Conservation (phyloP, 2,113 vertebrate species). For the Brachypodius melanocephalos region DNA sequence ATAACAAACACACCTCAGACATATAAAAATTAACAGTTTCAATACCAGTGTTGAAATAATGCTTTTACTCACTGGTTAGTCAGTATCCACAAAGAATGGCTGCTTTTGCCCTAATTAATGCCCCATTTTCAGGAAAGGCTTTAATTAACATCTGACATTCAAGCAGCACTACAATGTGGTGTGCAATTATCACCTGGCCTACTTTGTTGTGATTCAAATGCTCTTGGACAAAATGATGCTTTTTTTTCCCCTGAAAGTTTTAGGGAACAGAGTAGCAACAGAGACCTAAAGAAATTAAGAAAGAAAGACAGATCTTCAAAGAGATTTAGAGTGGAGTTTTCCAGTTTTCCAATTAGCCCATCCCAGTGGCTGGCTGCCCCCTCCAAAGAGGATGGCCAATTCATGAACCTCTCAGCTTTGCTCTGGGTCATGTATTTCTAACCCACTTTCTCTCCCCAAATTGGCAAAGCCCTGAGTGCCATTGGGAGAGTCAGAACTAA, state of each 20-base stretch:
- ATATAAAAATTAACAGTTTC: neutral
- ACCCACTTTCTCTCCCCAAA: neutral
- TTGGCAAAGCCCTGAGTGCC: neutral
- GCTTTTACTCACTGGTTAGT: neutral
- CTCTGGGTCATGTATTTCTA: neutral
- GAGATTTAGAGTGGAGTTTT: neutral
- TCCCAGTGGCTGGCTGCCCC: neutral
- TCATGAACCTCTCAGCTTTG: neutral
- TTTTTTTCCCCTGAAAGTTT: neutral
- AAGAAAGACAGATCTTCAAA: neutral
- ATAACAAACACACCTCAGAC: neutral
- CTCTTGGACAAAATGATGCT: neutral
- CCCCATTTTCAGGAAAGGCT: neutral
- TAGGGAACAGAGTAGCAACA: neutral
- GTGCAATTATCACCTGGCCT: constrained; percentile 49
- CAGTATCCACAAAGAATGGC: neutral
- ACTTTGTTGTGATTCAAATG: constrained; percentile 14
- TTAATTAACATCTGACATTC: constrained; percentile 62
- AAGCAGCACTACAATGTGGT: neutral
- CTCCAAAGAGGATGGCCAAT: neutral
- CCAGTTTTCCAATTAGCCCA: neutral
- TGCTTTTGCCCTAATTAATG: constrained; percentile 43
- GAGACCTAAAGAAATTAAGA: neutral
- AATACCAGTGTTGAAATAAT: neutral
- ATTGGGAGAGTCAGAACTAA: neutral